Evolutionary conservation across 2,888 invertebrate species (phyloP), one percentile per base, ranked within the genome.

Genomic region (Neuroscelio doddi): DNA sequence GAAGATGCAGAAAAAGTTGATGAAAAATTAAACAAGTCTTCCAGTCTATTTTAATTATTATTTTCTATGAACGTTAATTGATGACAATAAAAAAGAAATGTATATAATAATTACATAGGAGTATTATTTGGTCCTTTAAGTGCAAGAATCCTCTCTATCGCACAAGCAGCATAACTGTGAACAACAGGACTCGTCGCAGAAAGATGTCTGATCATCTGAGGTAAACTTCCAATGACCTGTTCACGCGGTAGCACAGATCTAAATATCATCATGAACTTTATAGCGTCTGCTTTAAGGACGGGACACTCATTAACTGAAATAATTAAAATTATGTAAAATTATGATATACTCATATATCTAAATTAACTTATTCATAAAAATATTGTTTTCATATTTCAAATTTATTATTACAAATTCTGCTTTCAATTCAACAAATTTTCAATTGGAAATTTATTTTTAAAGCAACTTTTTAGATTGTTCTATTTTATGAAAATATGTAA

Each of bases 211-310:
- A 96, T 90, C 73, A 98, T 84, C 63, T 92, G 88, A 0, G 96
- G 95, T 51, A 98, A 84, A 12, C 92, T 89, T 1, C 89, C 88
- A 36, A 92, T 83, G 30, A 98, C 87, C 8, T 93, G 87, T 68
- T 95, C 93, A 42, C 89, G 89, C 0, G 96, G 94, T 64, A 99
- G 87, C 73, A 98, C 89, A 56, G 93, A 93, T 58, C 99, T 90
- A 86, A 99, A 99, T 3, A 95, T 95, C 92, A 98, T 97, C 7
- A 98, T 85, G 81, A 96, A 99, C 83, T 98, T 98, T 50, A 99
- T 91, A 1, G 96, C 93, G 83, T 98, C 98, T 0, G 98, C 97
- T 83, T 97, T 97, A 24, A 99, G 85, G 0, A 99, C 96, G 0
- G 97, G 96, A 62, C 92, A 85, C 72, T 93, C 92, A 78, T 93